Base-by-base conservation (phyloP, 2,888 invertebrate species). In the Hydrotaea cyrtoneurina region DNA sequence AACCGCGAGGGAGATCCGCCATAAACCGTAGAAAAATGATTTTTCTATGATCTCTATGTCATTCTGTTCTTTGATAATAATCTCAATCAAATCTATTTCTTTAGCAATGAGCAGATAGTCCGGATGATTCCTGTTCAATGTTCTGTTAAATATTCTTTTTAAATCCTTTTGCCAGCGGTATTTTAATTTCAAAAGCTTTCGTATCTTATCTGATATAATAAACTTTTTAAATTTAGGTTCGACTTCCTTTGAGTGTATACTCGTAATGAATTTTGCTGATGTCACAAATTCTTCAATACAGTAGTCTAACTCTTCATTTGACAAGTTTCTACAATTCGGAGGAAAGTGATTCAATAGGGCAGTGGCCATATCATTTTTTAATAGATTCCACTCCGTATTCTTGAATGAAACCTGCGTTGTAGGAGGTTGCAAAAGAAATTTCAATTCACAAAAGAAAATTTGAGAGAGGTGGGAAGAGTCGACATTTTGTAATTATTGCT, bases 111-210 rank as follows among this genome's bases (percentile, higher is more conserved):
- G 21, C 11, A 69, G 21, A 15, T 69, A 69, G 13, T 69, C 43
- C 19, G 66, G 43, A 21, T 46, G 19, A 8, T 2, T 21, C 13
- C 66, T 10, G 13, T 19, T 21, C 0, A 21, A 21, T 0, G 46
- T 69, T 8, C 69, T 19, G 10, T 3, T 0, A 15, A 36, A 50
- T 43, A 46, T 69, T 46, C 21, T 69, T 15, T 50, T 69, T 15
- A 69, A 19, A 46, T 69, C 46, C 19, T n/a, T 69, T 46, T 69
- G 23, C 69, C 46, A 69, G 46, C 21, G 19, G 13, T 46, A 69
- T 13, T 57, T 23, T 21, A 57, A 21, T 21, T 57, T 57, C 11
- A 23, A 69, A 15, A 69, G 21, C 15, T 46, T 13, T 15, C 23
- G 43, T 19, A 50, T 21, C 5, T 13, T 43, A 4, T 69, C 23